Evolutionary conservation across 2,113 vertebrate species (phyloP), one percentile per base, ranked within the genome.

Genomic region (Columba janthina): DNA sequence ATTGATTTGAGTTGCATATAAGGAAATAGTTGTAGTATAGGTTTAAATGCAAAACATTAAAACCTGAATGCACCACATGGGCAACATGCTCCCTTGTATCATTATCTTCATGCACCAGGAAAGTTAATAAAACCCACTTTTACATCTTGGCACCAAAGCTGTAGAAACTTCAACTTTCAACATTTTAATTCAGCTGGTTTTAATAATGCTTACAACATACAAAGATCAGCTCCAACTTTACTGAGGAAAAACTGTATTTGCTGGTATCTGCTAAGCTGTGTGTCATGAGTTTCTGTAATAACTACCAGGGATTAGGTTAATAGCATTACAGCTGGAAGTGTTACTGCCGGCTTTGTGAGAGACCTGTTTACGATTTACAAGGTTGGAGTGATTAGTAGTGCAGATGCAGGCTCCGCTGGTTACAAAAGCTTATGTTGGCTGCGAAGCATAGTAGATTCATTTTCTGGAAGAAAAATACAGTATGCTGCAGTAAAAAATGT

Each of bases 341-440:
- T 88, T 91, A 64, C 92, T 95, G 70, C 58, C 20, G 89, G 58
- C 90, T 97, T 96, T 96, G 96, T 73, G 81, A 95, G 96, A 93
- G 89, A 76, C 65, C 83, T 95, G 95, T 92, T 93, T 94, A 83
- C 54, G 81, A 96, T 96, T 95, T 90, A n/a, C 85, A 90, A 93
- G 87, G 96, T 83, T 76, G 95, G 82, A 97, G 94, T 97, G 90
- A 97, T 97, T 95, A 98, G 96, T 53, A 90, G 69, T 67, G 91
- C 76, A 93, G 75, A 97, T 96, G 94, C 71, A 94, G 36, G 77
- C 58, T 90, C 85, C 15, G 18, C 90, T 96, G 91, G 51, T 66
- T 84, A 78, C 74, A 93, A 96, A 94, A 73, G 71, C 93, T 58
- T 93, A 84, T 58, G 54, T 21, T 94, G 74, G 54, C 75, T 96